Conservation (phyloP, 1,140 invertebrate genomes). For the Ganaspis sp. region DNA sequence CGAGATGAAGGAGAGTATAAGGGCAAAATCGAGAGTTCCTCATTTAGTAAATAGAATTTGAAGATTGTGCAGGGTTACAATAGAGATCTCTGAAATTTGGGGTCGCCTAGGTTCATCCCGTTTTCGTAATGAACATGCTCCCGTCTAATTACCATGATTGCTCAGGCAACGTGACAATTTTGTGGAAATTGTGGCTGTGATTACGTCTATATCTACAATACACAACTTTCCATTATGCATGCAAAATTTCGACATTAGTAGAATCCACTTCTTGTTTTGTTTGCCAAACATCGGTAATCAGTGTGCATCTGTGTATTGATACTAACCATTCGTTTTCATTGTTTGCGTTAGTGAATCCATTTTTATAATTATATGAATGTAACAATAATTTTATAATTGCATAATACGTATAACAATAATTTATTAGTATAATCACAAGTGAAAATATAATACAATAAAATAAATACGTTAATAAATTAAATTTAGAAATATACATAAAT, state of each 20-base stretch:
- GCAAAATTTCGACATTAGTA: constrained; percentile 20
- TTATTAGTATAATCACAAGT: no score
- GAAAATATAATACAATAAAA: no score
- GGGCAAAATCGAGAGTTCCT: background rate
- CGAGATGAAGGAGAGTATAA: background rate
- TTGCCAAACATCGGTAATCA: constrained; percentile 14
- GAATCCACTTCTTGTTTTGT: background rate
- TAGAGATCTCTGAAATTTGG: background rate
- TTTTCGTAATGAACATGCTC: constrained; percentile 57
- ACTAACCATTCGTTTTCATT: background rate
- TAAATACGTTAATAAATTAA: no score
- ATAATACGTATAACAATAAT: no score
- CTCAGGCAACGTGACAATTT: constrained; percentile 54
- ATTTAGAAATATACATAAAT: no score
- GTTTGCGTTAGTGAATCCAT: background rate
- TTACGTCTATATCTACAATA: background rate
- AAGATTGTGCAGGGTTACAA: constrained; percentile 18
- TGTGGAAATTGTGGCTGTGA: constrained; percentile 53
- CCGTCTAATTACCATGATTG: constrained; percentile 62
- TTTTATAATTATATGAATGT: background rate
- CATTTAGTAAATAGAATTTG: constrained; percentile 5
- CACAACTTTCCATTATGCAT: constrained; percentile 13
- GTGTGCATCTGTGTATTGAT: background rate
- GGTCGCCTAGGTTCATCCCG: constrained; percentile 31
- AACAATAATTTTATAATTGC: background rate